Percentiles rank a stretch among this genome's conserved stretches.
These are phyloP conservation scores for Chaetodon trifascialis DNA, from an alignment of 2,113 vertebrate species.

Conservation along the genomic window DNA sequence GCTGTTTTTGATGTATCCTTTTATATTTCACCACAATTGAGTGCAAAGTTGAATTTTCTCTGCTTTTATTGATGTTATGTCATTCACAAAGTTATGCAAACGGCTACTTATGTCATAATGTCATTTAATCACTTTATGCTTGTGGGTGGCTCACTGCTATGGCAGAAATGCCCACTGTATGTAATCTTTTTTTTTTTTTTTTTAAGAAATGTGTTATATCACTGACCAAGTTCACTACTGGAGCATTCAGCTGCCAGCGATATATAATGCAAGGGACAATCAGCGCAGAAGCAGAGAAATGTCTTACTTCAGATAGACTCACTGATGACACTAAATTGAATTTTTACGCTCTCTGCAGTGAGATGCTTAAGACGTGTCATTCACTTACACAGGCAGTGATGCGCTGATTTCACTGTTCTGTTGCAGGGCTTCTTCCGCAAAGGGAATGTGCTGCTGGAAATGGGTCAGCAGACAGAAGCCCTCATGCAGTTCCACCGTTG, in stretches of 20 bases:
- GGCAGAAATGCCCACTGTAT: neutral
- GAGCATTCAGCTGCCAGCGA: neutral
- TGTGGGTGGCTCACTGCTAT: conserved; percentile 22
- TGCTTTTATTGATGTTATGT: conserved; percentile 60
- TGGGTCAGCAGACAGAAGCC: conserved; percentile 86
- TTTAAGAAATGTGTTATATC: conserved; percentile 2
- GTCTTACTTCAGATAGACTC: neutral
- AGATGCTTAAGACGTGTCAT: neutral
- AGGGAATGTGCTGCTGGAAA: conserved; percentile 88
- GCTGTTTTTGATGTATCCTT: neutral
- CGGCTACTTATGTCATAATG: conserved; percentile 55
- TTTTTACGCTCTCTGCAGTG: neutral
- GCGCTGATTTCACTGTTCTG: conserved; percentile 23
- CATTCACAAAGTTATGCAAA: conserved; percentile 65
- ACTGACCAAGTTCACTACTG: neutral
- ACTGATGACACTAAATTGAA: neutral
- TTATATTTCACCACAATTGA: neutral
- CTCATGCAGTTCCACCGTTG: conserved; percentile 87
- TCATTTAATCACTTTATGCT: conserved; percentile 33
- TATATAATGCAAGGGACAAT: neutral
- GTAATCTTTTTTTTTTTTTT: neutral
- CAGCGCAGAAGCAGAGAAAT: neutral
- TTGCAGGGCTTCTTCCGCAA: conserved; percentile 89
- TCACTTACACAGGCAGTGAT: neutral
- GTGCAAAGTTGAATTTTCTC: neutral